These are phyloP conservation scores for Crotalus horridus DNA, from an alignment of 2,113 vertebrate species.

Conservation along the genomic window DNA sequence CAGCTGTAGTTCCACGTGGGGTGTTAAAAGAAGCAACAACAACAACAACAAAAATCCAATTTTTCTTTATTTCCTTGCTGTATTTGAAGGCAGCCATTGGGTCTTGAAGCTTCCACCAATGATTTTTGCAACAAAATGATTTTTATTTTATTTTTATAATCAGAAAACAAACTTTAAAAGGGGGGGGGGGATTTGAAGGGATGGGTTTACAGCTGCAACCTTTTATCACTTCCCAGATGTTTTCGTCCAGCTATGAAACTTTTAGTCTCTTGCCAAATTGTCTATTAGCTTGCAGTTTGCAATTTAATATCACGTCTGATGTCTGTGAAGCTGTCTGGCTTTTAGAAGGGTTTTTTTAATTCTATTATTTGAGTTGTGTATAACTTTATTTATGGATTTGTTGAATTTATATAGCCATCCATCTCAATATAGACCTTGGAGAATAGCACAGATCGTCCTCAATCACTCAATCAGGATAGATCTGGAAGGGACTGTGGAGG, in stretches of 20 bases:
- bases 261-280: not conserved
- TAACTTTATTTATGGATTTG: not conserved
- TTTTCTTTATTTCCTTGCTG: conserved; percentile 29
- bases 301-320: not conserved
- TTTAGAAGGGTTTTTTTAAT: not conserved
- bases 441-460: not conserved
- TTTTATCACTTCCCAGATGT: not conserved
- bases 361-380: not conserved
- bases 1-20: not conserved
- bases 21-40: not conserved
- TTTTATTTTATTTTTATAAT: not conserved
- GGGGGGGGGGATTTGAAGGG: not conserved
- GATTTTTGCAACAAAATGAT: not conserved
- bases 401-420: not conserved
- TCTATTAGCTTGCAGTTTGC: not conserved
- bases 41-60: not conserved
- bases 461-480: too few species aligned
- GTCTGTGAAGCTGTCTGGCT: not conserved
- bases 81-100: conserved; percentile 42
- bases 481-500: too few species aligned
- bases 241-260: not conserved
- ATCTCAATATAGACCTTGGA: not conserved
- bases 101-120: conserved; percentile 15
- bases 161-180: not conserved
- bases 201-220: not conserved